Base-by-base conservation (phyloP, 2,797 vertebrate genomes). In the Sebastiscus tertius region DNA sequence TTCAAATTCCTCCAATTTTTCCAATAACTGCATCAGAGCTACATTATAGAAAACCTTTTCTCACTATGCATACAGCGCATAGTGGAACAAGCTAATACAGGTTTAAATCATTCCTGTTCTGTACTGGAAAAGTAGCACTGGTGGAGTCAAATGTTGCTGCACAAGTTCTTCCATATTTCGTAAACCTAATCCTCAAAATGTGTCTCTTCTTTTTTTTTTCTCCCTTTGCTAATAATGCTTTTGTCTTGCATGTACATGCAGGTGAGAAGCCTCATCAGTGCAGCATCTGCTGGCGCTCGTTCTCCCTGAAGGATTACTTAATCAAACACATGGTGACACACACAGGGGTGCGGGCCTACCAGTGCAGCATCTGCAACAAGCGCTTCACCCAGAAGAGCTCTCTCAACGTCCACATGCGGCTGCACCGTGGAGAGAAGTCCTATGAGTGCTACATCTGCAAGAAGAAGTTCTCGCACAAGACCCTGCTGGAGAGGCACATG, bases 251-350 rank as follows among this genome's bases (percentile, higher is more conserved):
- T 91, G 89, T 75, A 89, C 80, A 77, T 93, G 65, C 93, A 99
- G 99, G 99, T 96, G 99, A 99, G 97, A 99, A 99, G 93, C 99
- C 99, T 81, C 99, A 99, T 95, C 98, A 99, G 94, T 99, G 98
- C 97, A 99, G 98, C 97, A 99, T 99, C 96, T 99, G 99, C 93
- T 99, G 99, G 99, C 97, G 99, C 89, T 99, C 98, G 83, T 99
- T 99, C 95, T 99, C 98, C 89, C 95, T 99, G 95, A 99, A 99
- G 97, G 99, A 99, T 97, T 99, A 99, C 96, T 96, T 99, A 94
- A 99, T 99, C 97, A 99, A 99, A 97, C 99, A 99, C 96, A 99
- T 99, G 98, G 99, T 99, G 95, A 99, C 99, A 36, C 99, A 99
- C 95, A 99, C 99, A 16, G 99, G 99, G 10, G 98, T 99, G 93